phyloP scores from a whole-genome alignment of 1,140 invertebrate genomes.

The Panulirus ornatus region DNA sequence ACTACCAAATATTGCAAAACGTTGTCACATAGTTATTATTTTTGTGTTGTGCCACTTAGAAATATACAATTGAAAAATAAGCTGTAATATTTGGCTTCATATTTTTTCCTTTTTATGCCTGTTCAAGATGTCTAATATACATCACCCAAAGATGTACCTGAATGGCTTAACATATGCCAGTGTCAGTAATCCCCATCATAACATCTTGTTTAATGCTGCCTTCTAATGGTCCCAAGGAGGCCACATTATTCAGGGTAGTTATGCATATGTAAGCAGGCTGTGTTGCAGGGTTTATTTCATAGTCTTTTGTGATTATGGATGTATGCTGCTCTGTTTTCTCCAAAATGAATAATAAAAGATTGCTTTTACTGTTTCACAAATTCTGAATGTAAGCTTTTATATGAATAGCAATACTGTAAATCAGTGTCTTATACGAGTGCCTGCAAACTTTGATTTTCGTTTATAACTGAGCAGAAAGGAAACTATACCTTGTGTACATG shows the following conservation, averaged over 20 bases:
- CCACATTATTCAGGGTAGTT: neutral
- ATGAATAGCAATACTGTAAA: neutral
- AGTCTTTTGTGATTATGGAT: conserved; percentile 22
- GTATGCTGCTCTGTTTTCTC: conserved; percentile 18
- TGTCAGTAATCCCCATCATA: neutral
- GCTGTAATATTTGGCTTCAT: conserved; percentile 39
- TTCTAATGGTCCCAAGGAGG: neutral
- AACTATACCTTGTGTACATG: neutral
- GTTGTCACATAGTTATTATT: conserved; percentile 39
- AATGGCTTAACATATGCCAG: conserved; percentile 44
- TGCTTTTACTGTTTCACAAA: conserved; percentile 59
- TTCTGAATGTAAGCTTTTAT: conserved; percentile 42
- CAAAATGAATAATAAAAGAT: conserved; percentile 11
- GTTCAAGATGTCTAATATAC: conserved; percentile 24
- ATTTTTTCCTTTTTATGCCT: neutral
- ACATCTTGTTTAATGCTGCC: conserved; percentile 19
- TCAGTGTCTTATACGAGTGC: conserved; percentile 51
- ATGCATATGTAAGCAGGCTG: conserved; percentile 16
- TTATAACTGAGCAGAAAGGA: neutral
- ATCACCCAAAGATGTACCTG: conserved; percentile 62
- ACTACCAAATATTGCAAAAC: conserved; percentile 55
- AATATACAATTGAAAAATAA: conserved; percentile 56
- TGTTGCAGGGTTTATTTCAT: conserved; percentile 26
- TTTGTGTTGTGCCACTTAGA: conserved; percentile 63
- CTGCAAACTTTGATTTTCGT: conserved; percentile 1